Evolutionary conservation across 2,888 invertebrate species (phyloP), one percentile per base, ranked within the genome.

Genomic region (Stramonita haemastoma): DNA sequence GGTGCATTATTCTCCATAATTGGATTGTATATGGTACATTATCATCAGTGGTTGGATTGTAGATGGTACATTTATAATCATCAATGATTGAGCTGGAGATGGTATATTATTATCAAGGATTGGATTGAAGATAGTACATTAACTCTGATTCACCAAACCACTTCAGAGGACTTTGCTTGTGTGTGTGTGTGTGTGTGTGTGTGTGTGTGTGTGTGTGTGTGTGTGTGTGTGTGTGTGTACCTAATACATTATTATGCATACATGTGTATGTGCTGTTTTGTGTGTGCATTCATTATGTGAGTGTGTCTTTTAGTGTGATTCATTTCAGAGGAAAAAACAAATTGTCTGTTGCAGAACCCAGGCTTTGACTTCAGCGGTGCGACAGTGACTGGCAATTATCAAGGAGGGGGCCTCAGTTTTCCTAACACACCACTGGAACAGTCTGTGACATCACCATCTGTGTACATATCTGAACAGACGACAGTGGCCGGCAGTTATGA

Each of bases 331-430:
- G 26, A 36, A 81, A 2, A 46, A 36, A 81, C 46, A 46, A 46
- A 46, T 89, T 87, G 87, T 87, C 36, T 89, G 84, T 90, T 92
- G 70, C 93, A 95, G 95, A 95, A 96, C 92, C 96, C 96, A 73
- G 96, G 96, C 0, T 95, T 96, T 95, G 95, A 96, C 91, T 96
- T 96, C 92, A 95, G 96, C 91, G 93, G 93, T 77, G 96, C 96
- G 15, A 92, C 93, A n/a, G 93, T 96, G 77, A 91, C 95, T 5
- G 96, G 96, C 46, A 95, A 95, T 89, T 96, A 96, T 90, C 95
- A 95, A n/a, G 93, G 92, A 15, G 96, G 96, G 96, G 96, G 17
- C 96, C 96, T 66, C 86, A 94, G 89, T 90, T 95, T 73, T 92
- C 93, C 11, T 88, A 57, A 88, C 85, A 57, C 29, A 1, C 8